Percentiles rank a stretch among this genome's conserved stretches.
Evolutionary conservation across 2,888 invertebrate species (phyloP).

Genomic region (Epinotia bilunana): DNA sequence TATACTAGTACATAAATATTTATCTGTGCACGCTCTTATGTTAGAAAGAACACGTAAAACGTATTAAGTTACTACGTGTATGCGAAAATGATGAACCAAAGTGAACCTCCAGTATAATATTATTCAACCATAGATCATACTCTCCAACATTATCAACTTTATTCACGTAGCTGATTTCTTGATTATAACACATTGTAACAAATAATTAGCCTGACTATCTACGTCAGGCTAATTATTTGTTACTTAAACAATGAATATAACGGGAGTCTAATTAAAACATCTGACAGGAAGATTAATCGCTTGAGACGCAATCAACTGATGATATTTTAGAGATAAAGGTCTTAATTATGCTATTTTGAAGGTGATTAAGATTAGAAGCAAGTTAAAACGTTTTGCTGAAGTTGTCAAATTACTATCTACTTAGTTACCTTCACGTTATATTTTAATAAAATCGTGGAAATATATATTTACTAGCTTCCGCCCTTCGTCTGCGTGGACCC

Average conservation of each 20-base stretch:
- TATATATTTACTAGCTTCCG: too few species aligned
- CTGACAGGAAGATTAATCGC: conserved; percentile 22
- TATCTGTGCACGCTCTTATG: too few species aligned
- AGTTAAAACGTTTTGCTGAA: neutral
- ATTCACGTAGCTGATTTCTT: neutral
- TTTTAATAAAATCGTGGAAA: neutral
- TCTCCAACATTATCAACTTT: neutral
- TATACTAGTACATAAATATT: too few species aligned
- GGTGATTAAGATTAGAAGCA: neutral
- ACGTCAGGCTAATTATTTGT: too few species aligned
- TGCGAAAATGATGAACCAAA: too few species aligned
- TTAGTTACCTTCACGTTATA: neutral
- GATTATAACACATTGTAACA: conserved; percentile 27
- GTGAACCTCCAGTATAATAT: neutral
- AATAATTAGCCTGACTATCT: conserved; percentile 32
- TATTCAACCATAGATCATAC: neutral
- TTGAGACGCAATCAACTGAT: conserved; percentile 13
- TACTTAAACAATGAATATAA: conserved; percentile 24
- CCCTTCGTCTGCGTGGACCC: too few species aligned
- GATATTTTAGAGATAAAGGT: conserved; percentile 10
- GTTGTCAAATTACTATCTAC: neutral
- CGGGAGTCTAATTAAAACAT: conserved; percentile 22
- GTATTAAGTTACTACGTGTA: too few species aligned
- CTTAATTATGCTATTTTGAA: conserved; percentile 4
- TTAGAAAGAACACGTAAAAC: too few species aligned